Conservation (phyloP, 35 echinoderm and acorn worm genomes). For the Ophiothrix spiculata region DNA sequence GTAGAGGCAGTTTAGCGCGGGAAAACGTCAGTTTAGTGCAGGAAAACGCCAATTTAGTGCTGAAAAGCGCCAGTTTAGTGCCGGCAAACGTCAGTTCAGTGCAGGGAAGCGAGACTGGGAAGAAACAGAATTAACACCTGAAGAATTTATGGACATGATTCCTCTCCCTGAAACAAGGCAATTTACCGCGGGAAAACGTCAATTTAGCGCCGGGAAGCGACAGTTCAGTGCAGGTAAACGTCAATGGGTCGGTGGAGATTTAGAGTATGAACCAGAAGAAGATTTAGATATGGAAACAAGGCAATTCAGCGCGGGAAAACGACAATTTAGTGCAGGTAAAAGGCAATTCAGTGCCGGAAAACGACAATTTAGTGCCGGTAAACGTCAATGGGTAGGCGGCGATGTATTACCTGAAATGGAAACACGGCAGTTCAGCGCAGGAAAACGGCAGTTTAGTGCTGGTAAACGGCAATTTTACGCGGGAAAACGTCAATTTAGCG, state of each 20-base stretch:
- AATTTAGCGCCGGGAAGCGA: neutral
- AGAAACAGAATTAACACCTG: neutral
- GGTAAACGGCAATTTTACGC: neutral
- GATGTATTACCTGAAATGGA: conserved; percentile 1
- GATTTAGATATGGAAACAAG: neutral
- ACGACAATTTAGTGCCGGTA: neutral
- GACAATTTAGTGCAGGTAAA: conserved; percentile 2
- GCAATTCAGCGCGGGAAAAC: conserved; percentile 5
- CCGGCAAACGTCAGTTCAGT: neutral
- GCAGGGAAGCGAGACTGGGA: neutral
- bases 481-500: conserved; percentile 7
- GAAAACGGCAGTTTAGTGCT: neutral
- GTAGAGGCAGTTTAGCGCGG: neutral
- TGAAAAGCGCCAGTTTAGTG: neutral
- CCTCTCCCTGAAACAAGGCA: neutral
- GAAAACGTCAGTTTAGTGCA: neutral
- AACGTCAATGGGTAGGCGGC: neutral
- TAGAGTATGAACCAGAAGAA: neutral
- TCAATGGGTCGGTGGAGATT: neutral
- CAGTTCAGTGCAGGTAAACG: neutral
- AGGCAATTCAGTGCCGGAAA: neutral
- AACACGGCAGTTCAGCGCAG: neutral
- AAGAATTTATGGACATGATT: neutral
- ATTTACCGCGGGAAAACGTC: neutral
- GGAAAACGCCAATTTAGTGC: neutral